These are phyloP conservation scores for Lemur catta DNA, from an alignment of 2,797 vertebrate species.

Conservation along the genomic window DNA sequence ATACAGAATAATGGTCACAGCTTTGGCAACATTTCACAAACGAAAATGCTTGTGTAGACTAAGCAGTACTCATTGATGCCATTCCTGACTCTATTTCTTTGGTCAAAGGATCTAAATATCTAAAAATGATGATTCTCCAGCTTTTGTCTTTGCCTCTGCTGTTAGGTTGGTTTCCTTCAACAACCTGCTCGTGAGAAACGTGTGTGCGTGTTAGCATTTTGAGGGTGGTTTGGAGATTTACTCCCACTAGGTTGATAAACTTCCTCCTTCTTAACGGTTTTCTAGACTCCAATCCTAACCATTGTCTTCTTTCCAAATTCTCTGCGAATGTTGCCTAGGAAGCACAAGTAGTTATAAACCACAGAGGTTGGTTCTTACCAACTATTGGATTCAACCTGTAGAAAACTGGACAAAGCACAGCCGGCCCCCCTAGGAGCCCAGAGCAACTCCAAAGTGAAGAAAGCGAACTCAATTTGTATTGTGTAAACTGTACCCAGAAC, in stretches of 20 bases:
- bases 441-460: constrained; percentile 60
- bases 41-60: neutral
- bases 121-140: neutral
- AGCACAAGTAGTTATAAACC: constrained; percentile 48
- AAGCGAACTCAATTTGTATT: constrained; percentile 53
- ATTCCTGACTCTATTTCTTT: neutral
- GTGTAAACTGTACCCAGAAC: constrained; percentile 69
- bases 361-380: constrained; percentile 41
- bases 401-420: neutral
- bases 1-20: neutral
- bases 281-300: constrained; percentile 57
- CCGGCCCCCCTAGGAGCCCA: neutral
- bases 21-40: neutral
- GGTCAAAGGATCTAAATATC: neutral
- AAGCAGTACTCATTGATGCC: neutral
- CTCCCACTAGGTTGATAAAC: constrained; percentile 66
- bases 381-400: constrained; percentile 46
- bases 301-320: constrained; percentile 64
- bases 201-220: neutral
- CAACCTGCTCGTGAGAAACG: neutral
- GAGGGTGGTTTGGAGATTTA: constrained; percentile 70
- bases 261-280: constrained; percentile 74
- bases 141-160: neutral
- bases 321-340: constrained; percentile 42
- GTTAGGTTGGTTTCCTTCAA: neutral